Percentiles rank a stretch among this genome's conserved stretches.
phyloP scores from a whole-genome alignment of 1,140 invertebrate species.

The Phymorhynchus buccinoides region DNA sequence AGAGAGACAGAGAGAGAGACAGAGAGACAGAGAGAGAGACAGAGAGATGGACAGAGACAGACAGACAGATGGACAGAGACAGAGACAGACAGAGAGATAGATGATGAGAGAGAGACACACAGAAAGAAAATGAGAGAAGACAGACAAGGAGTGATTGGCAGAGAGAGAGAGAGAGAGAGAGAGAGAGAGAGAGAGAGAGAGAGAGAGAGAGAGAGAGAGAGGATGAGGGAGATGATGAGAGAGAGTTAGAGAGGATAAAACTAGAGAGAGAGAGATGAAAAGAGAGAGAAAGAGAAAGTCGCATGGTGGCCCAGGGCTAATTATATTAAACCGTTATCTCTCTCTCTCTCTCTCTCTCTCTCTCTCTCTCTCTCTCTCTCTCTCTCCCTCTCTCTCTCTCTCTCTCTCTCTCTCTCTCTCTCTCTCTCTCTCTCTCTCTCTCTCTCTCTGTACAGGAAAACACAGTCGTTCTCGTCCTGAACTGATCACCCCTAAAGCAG shows the following conservation, averaged over 20 bases:
- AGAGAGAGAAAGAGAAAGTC: no score
- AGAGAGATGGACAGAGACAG: no score
- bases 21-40: no score
- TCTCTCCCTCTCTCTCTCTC: background rate
- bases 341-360: background rate
- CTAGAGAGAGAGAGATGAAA: no score
- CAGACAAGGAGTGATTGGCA: background rate
- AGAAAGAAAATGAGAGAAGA: background rate
- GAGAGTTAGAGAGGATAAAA: no score
- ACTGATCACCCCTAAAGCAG: background rate
- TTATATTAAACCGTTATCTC: no score
- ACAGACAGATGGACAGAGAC: no score
- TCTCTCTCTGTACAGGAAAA: background rate
- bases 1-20: no score
- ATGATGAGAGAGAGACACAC: no score
- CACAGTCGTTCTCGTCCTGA: background rate
- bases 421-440: background rate
- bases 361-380: slow-evolving; percentile 9
- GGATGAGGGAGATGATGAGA: background rate
- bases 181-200: background rate
- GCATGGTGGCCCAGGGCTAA: no score
- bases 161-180: background rate
- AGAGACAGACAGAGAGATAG: no score
- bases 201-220: slow-evolving; percentile 17
- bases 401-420: background rate